These are phyloP conservation scores for Fregetta grallaria DNA, from an alignment of 2,113 vertebrate species.

Conservation along the genomic window DNA sequence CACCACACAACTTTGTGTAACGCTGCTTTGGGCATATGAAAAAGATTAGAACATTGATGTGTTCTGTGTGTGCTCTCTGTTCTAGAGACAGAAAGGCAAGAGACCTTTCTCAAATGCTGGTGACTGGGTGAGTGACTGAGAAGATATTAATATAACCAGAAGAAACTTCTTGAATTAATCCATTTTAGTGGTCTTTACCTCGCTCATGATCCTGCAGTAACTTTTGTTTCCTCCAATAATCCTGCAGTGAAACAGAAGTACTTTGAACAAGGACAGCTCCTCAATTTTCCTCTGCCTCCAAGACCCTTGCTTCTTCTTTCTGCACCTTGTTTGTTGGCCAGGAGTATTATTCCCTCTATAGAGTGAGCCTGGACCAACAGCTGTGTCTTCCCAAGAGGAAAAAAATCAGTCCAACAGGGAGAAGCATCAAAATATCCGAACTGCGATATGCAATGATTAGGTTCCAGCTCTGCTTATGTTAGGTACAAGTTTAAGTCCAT, in stretches of 20 bases:
- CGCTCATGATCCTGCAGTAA: background rate
- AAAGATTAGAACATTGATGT: background rate
- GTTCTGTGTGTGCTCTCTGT: too few relatives aligned
- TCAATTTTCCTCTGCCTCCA: background rate
- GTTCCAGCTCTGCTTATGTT: background rate
- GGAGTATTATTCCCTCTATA: background rate
- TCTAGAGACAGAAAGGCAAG: background rate
- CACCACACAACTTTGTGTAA: background rate
- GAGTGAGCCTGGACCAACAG: background rate
- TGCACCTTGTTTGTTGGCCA: fast-evolving
- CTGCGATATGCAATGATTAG: too few relatives aligned
- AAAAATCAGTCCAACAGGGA: background rate
- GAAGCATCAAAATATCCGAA: background rate
- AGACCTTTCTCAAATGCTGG: background rate
- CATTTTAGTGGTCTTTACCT: background rate
- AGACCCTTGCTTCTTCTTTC: background rate
- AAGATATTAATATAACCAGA: background rate
- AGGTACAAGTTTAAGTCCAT: background rate
- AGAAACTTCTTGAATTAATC: background rate
- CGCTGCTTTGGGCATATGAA: fast-evolving
- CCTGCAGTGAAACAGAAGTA: background rate
- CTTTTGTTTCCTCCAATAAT: background rate
- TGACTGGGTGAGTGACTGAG: background rate
- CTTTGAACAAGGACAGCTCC: background rate
- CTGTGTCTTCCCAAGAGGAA: background rate